Percentiles rank a stretch among this genome's conserved stretches.
Conservation (phyloP, 2,797 vertebrate species). For the Buphagus erythrorhynchus region DNA sequence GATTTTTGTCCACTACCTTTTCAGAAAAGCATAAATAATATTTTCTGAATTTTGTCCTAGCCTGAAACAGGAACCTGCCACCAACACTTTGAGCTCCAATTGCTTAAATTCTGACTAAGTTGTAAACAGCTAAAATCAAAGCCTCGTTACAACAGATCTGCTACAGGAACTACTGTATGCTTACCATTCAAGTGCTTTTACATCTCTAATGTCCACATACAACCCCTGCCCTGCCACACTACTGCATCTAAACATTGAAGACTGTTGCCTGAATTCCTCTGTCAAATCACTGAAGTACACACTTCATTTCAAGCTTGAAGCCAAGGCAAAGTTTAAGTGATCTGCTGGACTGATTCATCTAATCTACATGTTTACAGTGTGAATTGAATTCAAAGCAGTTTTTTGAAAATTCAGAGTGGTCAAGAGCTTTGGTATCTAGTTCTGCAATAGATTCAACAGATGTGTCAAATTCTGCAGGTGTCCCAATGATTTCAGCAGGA, state of each 20-base stretch:
- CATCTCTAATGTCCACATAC: background rate
- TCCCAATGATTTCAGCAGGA: background rate
- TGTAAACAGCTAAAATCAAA: background rate
- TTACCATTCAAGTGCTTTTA: background rate
- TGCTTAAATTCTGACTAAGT: background rate
- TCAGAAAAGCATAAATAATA: background rate
- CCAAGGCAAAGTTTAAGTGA: background rate
- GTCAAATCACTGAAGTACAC: background rate
- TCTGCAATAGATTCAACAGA: background rate
- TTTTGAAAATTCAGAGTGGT: background rate
- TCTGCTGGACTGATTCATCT: background rate
- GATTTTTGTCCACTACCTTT: background rate
- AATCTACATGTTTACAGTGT: background rate
- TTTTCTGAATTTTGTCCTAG: background rate
- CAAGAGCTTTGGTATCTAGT: background rate
- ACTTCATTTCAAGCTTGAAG: background rate
- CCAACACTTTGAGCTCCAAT: background rate
- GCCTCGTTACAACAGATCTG: background rate
- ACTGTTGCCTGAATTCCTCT: background rate
- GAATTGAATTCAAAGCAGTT: background rate
- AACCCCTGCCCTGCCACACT: background rate
- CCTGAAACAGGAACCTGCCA: background rate
- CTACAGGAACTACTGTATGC: background rate
- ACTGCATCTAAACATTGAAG: background rate
- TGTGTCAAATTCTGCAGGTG: background rate